Percentiles rank a stretch among this genome's conserved stretches.
Evolutionary conservation across 2,797 vertebrate species (phyloP).

Genomic region (Parauchenoglanis ngamensis): DNA sequence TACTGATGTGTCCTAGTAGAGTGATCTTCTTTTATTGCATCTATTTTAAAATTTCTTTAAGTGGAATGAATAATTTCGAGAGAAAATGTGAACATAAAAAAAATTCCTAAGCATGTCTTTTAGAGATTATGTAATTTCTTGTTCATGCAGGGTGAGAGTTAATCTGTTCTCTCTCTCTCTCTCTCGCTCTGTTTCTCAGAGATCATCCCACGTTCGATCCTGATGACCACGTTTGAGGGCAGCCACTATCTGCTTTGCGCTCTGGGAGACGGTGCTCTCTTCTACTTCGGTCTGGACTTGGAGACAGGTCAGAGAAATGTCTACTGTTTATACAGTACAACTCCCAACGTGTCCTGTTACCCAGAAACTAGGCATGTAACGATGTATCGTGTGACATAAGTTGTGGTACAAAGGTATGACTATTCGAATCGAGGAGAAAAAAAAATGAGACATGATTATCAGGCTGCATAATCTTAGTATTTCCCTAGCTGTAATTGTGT

Average conservation of each 20-base stretch:
- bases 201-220: slow-evolving; percentile 97
- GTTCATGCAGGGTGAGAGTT: background rate
- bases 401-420: too few relatives aligned
- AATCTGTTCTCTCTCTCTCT: slow-evolving; percentile 20
- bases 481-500: too few relatives aligned
- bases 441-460: too few relatives aligned
- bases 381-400: too few relatives aligned
- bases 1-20: background rate
- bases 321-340: background rate
- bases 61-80: background rate
- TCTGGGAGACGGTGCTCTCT: slow-evolving; percentile 96
- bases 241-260: slow-evolving; percentile 97
- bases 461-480: too few relatives aligned
- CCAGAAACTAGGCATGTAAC: background rate
- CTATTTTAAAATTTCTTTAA: background rate
- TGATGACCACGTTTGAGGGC: slow-evolving; percentile 98
- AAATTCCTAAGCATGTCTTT: too few relatives aligned
- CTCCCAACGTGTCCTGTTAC: background rate
- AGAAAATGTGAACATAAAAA: too few relatives aligned
- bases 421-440: too few relatives aligned
- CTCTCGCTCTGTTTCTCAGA: slow-evolving; percentile 71
- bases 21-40: background rate
- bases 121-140: too few relatives aligned
- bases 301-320: slow-evolving; percentile 80
- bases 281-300: slow-evolving; percentile 95